Base-by-base conservation (phyloP, 2,113 vertebrate species). In the Synodontis membranacea region DNA sequence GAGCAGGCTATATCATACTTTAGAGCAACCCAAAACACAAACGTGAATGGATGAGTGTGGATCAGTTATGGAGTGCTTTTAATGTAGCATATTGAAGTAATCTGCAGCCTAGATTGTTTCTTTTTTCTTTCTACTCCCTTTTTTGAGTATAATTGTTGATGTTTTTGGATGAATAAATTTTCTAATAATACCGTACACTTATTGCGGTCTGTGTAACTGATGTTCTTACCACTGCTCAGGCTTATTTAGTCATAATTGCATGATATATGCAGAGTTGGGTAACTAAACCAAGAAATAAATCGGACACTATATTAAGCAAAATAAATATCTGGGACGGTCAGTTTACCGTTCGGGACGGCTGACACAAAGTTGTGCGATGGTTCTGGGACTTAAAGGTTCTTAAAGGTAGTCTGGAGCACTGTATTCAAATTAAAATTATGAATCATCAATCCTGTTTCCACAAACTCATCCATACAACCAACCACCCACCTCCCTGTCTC, bases 401-500 rank as follows among this genome's bases (percentile, higher is more conserved):
- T 60, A 28, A n/a, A 60, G 58, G 28, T 60, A n/a, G 25, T 60
- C 56, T 60, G 23, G 23, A 60, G 2, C 9, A 28, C 58, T 60
- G 58, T 28, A 11, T 28, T 60, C 9, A 23, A 23, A 23, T 56
- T 56, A 56, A 23, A 56, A 56, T 56, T 56, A 23, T 56, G 54
- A 56, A 56, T 56, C 54, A 37, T 6, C 34, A 1, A 2, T 21
- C 19, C 37, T 31, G 0, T 31, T 5, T 17, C 34, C 66, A 70
- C 8, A 4, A 4, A 11, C 9, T 4, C 21, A 42, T 42, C 21
- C 21, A 1, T 72, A 12, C 39, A 25, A 5, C 12, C 70, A 72
- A 5, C 9, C 8, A 12, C 2, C 5, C 23, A 14, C 28, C 1
- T 0, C 7, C 5, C 7, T 28, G 4, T 46, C 19, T 28, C 4